Base-by-base conservation (phyloP, 2,888 invertebrate species). In the Synergus laeviventris region DNA sequence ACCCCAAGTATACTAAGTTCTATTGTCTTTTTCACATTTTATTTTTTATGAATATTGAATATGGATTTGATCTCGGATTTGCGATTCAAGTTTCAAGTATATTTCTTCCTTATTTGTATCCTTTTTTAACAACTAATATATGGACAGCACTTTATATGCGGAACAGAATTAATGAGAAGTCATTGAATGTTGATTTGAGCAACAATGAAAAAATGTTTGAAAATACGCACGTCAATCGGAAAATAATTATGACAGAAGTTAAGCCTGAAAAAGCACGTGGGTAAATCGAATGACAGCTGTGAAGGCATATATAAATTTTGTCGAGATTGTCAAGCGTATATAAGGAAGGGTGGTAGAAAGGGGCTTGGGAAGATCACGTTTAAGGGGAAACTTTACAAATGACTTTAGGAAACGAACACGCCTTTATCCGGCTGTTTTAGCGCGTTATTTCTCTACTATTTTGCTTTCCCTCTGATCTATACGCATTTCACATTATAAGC, bases 341-440 rank as follows among this genome's bases (percentile, higher is more conserved):
- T 39, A 79, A 78, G 84, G 84, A 86, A 86, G 85, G 86, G 86
- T 85, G 80, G 60, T 81, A 74, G 59, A 82, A 83, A 85, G 76
- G 80, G 81, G 84, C 83, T 79, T 83, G 83, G 82, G 85, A 89
- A 87, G 87, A 89, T 90, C 89, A 89, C 90, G 89, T 90, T 88
- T 84, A 78, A 36, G 81, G 78, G 78, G 78, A 77, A 79, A 80
- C 80, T 82, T 85, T 83, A 89, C 87, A 89, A 90, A 90, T 89
- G 87, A 87, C 85, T 90, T 87, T 81, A 86, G 90, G 90, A 90
- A 89, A 84, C 86, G 89, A 73, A 79, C 88, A 90, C 90, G 89
- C 90, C 89, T 84, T 86, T 83, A 85, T 81, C 81, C 88, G 89
- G 87, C 88, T 88, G 89, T 77, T 76, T 74, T 78, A 64, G 39